These are phyloP conservation scores for Sylvietta virens DNA, from an alignment of 2,113 vertebrate genomes.

Conservation along the genomic window DNA sequence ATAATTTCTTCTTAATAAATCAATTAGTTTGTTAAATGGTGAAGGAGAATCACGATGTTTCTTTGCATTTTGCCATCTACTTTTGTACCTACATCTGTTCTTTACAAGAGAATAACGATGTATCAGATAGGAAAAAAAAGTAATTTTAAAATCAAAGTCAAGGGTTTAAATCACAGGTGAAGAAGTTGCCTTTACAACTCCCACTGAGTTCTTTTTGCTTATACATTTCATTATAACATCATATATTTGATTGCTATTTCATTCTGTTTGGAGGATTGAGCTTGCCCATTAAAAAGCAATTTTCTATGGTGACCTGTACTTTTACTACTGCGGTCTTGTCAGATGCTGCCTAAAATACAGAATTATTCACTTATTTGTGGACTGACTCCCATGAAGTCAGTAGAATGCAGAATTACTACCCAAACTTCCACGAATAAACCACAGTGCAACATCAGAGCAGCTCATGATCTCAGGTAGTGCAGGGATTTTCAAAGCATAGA, in stretches of 20 bases:
- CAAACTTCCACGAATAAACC: background rate
- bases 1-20: background rate
- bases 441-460: background rate
- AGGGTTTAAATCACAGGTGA: background rate
- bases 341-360: background rate
- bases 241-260: background rate
- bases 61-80: background rate
- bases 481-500: background rate
- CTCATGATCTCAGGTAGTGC: background rate
- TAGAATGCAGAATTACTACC: background rate
- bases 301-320: background rate
- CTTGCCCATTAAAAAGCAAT: background rate
- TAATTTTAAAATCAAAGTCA: too few species aligned
- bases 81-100: background rate
- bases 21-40: background rate
- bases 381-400: background rate
- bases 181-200: background rate
- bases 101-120: background rate
- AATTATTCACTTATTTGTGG: background rate
- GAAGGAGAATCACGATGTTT: background rate
- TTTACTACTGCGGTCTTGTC: background rate
- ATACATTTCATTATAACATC: background rate
- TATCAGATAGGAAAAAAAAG: background rate
- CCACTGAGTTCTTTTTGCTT: background rate
- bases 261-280: background rate